Evolutionary conservation across 2,888 invertebrate genomes (phyloP), one percentile per base, ranked within the genome.

Genomic region (Drosophila siamana): DNA sequence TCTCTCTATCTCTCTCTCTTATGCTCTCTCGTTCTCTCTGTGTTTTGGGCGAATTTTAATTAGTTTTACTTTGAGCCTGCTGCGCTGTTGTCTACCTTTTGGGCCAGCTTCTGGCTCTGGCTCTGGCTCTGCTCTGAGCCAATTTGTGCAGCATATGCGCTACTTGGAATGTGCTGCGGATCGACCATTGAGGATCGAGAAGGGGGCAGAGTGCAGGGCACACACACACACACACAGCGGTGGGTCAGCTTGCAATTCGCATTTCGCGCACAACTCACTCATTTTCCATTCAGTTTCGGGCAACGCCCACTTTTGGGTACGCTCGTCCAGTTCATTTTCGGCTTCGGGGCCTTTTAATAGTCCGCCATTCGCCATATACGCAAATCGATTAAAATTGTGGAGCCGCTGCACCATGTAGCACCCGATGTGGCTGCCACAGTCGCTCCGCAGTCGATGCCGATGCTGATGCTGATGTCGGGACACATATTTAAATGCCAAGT

Each of bases 321-420:
- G 77, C 86, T 82, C 69, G 59, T 72, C 60, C 64, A 69, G 83
- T 84, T 87, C 90, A 86, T 83, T 89, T 87, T 88, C 78, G 79
- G 90, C 80, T 83, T 78, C 74, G 57, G 57, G 74, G 64, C 74
- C 69, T 81, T 87, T 88, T 86, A 86, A 88, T 84, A 86, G 88
- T 82, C 81, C 74, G 72, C 76, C 79, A 79, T 83, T 87, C 70
- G 68, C 76, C 81, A 78, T 85, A 89, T 91, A 91, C 91, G 90
- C 88, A 91, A 91, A 91, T 91, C 91, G 91, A 91, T 91, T 91
- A 91, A 91, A 91, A 91, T 90, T 91, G 89, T 69, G 64, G 61
- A 74, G 77, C 57, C 41, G 60, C 56, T 24, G 51, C 48, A 28
- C 52, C 63, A 62, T 69, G 74, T 66, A 43, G 69, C 67, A 73